phyloP scores from a whole-genome alignment of 2,113 vertebrate species.

The Hirundichthys speculiger region DNA sequence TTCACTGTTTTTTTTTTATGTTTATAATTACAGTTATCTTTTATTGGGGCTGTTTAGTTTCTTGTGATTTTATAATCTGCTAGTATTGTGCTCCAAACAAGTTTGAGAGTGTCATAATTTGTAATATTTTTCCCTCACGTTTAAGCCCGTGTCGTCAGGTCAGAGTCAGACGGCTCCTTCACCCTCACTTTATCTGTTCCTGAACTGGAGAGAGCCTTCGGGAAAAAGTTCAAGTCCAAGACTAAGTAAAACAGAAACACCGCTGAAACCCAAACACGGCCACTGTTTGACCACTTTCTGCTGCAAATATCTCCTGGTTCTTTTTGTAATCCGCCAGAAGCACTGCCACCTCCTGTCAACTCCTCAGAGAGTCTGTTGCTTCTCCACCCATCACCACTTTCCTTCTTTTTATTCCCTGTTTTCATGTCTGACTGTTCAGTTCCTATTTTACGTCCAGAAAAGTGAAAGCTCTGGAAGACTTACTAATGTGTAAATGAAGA shows the following conservation, averaged over 20 bases:
- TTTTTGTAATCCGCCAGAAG: constrained; percentile 19
- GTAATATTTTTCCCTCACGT: constrained; percentile 58
- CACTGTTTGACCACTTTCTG: constrained; percentile 29
- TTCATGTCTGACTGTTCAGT: not conserved
- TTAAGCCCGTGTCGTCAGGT: constrained; percentile 79
- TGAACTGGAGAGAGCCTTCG: constrained; percentile 83
- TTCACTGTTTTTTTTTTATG: too few species aligned
- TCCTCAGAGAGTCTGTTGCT: constrained; percentile 29
- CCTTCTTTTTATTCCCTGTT: constrained; percentile 7
- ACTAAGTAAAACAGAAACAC: constrained; percentile 80
- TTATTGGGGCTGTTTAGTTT: not conserved
- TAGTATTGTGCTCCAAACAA: not conserved
- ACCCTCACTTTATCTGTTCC: constrained; percentile 82
- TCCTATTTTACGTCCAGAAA: too few species aligned
- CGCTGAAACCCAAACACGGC: constrained; percentile 10
- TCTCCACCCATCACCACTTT: constrained; percentile 12
- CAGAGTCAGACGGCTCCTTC: constrained; percentile 81
- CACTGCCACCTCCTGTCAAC: constrained; percentile 37
- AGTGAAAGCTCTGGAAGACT: too few species aligned
- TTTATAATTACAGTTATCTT: not conserved
- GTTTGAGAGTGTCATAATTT: constrained; percentile 25
- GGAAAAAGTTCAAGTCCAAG: constrained; percentile 84
- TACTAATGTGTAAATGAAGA: too few species aligned
- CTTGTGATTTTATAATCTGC: not conserved
- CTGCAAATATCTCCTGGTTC: constrained; percentile 42